Percentiles rank a stretch among this genome's conserved stretches.
phyloP scores from a whole-genome alignment of 2,888 invertebrate genomes.

The Aspidiotus rigidus region DNA sequence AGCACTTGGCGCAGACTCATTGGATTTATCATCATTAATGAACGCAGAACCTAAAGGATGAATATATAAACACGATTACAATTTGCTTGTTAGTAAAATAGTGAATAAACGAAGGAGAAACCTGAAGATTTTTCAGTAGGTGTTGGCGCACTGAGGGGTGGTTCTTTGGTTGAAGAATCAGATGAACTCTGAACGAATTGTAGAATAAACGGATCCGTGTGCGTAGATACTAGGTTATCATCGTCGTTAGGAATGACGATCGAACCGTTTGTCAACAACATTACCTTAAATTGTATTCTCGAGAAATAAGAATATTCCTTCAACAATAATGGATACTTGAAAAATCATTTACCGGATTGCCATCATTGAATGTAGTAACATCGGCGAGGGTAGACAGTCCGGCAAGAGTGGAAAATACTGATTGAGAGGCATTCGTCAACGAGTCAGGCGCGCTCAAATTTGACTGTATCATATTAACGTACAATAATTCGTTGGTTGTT shows the following conservation, averaged over 20 bases:
- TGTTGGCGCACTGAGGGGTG: background rate
- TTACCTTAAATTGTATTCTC: constrained; percentile 9
- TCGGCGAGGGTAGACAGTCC: background rate
- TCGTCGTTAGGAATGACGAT: constrained; percentile 22
- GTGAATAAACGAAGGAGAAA: too few relatives aligned
- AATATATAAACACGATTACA: too few relatives aligned
- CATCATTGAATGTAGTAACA: constrained; percentile 15
- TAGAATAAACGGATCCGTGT: constrained; percentile 24
- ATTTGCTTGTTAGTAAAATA: too few relatives aligned
- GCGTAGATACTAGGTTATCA: constrained; percentile 1
- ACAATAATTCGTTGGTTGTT: constrained; percentile 16
- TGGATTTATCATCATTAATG: too few relatives aligned
- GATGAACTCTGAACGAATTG: constrained; percentile 10
- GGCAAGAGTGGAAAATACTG: background rate
- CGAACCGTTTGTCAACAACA: constrained; percentile 18
- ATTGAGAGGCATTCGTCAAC: background rate
- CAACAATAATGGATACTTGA: background rate
- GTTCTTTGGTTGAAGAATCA: background rate
- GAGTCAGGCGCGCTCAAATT: constrained; percentile 5
- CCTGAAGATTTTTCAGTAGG: background rate
- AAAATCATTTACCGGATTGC: constrained; percentile 13
- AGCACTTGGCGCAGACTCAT: too few relatives aligned
- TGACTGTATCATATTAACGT: constrained; percentile 22
- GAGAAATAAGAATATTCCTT: background rate
- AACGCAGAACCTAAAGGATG: too few relatives aligned